Evolutionary conservation across 2,113 vertebrate genomes (phyloP).

Genomic region (Setophaga petechia): DNA sequence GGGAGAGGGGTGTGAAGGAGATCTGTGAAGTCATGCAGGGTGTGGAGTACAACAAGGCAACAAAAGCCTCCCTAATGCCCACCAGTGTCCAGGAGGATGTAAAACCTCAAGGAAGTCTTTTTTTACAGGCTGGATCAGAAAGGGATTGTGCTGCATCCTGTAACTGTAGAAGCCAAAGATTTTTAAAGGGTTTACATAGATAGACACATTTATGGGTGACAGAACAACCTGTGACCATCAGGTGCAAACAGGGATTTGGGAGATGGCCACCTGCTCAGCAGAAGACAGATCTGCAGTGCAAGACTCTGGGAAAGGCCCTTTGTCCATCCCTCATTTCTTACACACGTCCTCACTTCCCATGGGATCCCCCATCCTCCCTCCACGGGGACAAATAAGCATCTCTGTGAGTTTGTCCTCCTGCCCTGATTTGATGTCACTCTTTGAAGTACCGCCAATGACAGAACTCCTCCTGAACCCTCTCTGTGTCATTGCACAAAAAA

Average conservation of each 20-base stretch:
- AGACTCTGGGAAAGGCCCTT: neutral
- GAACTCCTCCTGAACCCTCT: neutral
- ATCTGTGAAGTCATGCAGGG: neutral
- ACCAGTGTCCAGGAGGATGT: neutral
- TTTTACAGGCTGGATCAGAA: neutral
- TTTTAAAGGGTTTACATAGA: neutral
- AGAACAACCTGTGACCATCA: neutral
- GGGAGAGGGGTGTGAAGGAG: neutral
- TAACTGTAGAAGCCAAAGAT: neutral
- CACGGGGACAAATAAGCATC: neutral
- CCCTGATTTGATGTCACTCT: neutral
- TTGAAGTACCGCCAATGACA: neutral
- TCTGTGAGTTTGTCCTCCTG: neutral
- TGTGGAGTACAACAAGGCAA: neutral
- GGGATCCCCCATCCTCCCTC: neutral
- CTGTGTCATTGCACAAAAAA: neutral
- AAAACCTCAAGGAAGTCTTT: neutral
- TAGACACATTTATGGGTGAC: neutral
- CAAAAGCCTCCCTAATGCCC: neutral
- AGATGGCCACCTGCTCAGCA: neutral
- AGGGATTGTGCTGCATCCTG: neutral
- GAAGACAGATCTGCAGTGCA: neutral
- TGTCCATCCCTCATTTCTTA: neutral
- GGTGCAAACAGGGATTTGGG: neutral
- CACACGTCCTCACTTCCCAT: rapidly evolving